Percentiles rank a stretch among this genome's conserved stretches.
phyloP scores from a whole-genome alignment of 1,140 invertebrate genomes.

The Scaptomyza hsui region DNA sequence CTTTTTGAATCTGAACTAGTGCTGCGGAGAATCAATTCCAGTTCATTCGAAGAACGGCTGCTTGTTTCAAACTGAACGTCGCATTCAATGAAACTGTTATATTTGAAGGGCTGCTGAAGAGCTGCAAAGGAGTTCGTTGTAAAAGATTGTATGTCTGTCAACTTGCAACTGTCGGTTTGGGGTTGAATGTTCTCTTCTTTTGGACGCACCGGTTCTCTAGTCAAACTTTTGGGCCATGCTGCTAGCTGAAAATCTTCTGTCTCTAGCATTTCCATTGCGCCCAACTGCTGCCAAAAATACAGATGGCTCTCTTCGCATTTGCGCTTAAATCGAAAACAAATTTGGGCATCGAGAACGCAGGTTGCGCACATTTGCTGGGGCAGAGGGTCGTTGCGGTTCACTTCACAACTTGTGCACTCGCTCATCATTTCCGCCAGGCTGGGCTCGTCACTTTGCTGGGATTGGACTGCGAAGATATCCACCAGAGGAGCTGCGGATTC shows the following conservation, averaged over 20 bases:
- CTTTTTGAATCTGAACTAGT: background rate
- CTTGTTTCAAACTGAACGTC: conserved; percentile 6
- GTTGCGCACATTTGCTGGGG: conserved; percentile 36
- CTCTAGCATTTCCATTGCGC: background rate
- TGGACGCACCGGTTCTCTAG: background rate
- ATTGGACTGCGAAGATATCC: conserved; percentile 18
- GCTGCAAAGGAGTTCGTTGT: background rate
- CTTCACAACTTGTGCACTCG: conserved; percentile 29
- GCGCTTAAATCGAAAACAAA: conserved; percentile 28
- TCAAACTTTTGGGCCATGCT: background rate
- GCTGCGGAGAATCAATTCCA: background rate
- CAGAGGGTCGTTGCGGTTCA: conserved; percentile 22
- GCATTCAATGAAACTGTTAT: background rate
- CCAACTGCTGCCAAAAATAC: conserved; percentile 22
- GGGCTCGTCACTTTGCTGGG: conserved; percentile 6
- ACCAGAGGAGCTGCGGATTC: conserved; percentile 1
- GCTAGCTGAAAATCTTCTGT: background rate
- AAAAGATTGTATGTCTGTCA: background rate
- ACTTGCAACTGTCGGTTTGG: background rate
- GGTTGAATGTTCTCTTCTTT: background rate
- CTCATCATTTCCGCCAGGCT: conserved; percentile 33
- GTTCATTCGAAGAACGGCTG: background rate
- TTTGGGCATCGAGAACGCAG: conserved; percentile 12
- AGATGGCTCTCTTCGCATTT: conserved; percentile 33
- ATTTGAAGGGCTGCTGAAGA: background rate